Base-by-base conservation (phyloP, 2,888 invertebrate genomes). In the Agrenia bidenticulata region DNA sequence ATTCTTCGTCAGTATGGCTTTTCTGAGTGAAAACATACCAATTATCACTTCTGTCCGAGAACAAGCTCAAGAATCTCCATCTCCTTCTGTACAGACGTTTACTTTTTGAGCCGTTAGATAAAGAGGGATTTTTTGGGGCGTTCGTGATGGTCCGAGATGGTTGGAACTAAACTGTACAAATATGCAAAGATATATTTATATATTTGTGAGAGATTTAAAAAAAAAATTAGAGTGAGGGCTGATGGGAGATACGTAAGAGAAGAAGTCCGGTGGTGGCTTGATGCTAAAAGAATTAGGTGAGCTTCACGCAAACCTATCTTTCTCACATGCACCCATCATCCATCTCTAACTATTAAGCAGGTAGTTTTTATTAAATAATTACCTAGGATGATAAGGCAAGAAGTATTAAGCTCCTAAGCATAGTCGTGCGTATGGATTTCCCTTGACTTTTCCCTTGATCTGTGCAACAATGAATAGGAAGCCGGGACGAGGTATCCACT, bases 361-460 rank as follows among this genome's bases (percentile, higher is more conserved):
- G 51, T 24, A 19, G 2, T 51, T 45, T 45, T 32, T 32, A 45
- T 45, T 45, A 23, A 49, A 58, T 58, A 58, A 58, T 58, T 58
- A 58, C 19, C n/a, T 2, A 49, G n/a, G 58, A 58, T 58, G 58
- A 58, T 58, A 58, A 58, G 42, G n/a, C 49, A 45, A n/a, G 45
- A 41, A 27, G 49, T 15, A 45, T 42, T 57, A 57, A 57, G 17
- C 32, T 37, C 19, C 41, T 17, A 9, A 24, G 7, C 27, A 26
- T 24, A 58, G 58, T 58, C 58, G 58, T 58, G 58, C 58, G 45
- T 58, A 42, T 21, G 21, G 58, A 42, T 27, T 58, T 57, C 26
- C 58, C 58, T 58, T 58, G 58, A 58, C 58, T 58, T 45, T 58
- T 58, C 49, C 58, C 58, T 58, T 58, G 58, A 58, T 58, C 58